Conservation (phyloP, 2,797 vertebrate species). For the Molossus alvarezi region DNA sequence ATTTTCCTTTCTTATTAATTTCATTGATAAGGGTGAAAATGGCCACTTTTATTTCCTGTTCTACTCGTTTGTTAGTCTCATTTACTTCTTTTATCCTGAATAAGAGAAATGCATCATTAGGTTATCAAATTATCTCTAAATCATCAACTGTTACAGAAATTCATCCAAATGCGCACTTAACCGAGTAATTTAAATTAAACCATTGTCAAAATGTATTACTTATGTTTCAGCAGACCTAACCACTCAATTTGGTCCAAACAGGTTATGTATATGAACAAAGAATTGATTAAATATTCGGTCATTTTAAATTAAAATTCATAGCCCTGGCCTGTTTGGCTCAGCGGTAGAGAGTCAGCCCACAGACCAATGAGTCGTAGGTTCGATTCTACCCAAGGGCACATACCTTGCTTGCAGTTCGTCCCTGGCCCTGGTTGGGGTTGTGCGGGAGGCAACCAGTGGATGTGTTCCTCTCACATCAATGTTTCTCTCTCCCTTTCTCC, state of each 20-base stretch:
- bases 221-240: slow-evolving; percentile 66
- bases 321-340: too few species aligned
- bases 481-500: too few species aligned
- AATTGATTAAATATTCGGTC: slow-evolving; percentile 64
- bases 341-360: too few species aligned
- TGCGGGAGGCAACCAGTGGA: too few species aligned
- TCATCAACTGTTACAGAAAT: slow-evolving; percentile 79
- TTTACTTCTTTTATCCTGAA: slow-evolving; percentile 98
- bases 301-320: slow-evolving; percentile 55
- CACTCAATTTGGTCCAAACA: slow-evolving; percentile 72
- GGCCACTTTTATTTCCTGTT: slow-evolving; percentile 99
- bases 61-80: slow-evolving; percentile 98
- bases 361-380: too few species aligned
- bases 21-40: slow-evolving; percentile 99
- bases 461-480: too few species aligned
- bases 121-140: slow-evolving; percentile 76
- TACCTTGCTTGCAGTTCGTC: too few species aligned
- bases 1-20: slow-evolving; percentile 99
- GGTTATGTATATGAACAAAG: slow-evolving; percentile 62
- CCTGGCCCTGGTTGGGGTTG: too few species aligned
- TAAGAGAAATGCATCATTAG: slow-evolving; percentile 85
- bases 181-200: slow-evolving; percentile 71
- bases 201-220: slow-evolving; percentile 64
- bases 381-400: too few species aligned
- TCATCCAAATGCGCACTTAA: slow-evolving; percentile 78